phyloP scores from a whole-genome alignment of 2,888 invertebrate species.

The Conus canariensis region DNA sequence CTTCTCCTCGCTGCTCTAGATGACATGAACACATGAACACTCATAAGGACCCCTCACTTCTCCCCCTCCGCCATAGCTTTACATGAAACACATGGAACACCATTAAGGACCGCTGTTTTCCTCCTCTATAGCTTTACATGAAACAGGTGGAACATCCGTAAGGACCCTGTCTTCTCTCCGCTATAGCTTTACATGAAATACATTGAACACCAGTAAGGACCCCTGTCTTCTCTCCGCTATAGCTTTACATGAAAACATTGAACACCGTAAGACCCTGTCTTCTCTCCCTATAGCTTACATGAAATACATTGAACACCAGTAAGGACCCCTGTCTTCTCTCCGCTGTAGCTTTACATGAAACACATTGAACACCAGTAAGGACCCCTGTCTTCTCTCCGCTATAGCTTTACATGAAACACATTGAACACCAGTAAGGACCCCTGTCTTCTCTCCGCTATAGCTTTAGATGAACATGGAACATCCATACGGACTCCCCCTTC shows the following conservation, averaged over 20 bases:
- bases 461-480: conserved; percentile 89
- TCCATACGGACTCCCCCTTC: conserved; percentile 66
- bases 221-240: too few relatives aligned
- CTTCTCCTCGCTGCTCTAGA: not conserved
- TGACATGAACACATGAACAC: conserved; percentile 83
- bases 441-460: too few relatives aligned
- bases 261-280: too few relatives aligned
- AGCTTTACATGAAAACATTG: too few relatives aligned
- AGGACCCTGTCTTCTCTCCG: too few relatives aligned
- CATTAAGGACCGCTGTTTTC: conserved; percentile 59
- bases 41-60: conserved; percentile 58
- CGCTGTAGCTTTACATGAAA: not conserved
- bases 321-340: conserved; percentile 46
- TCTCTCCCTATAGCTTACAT: conserved; percentile 80
- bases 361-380: too few relatives aligned
- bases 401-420: too few relatives aligned
- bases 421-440: too few relatives aligned
- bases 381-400: too few relatives aligned
- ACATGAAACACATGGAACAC: conserved; percentile 85
- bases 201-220: not conserved
- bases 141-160: too few relatives aligned
- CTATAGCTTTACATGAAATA: too few relatives aligned
- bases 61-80: not conserved
- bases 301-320: conserved; percentile 86
- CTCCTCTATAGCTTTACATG: not conserved